phyloP scores from a whole-genome alignment of 2,888 invertebrate species.

The Spialia ferax region DNA sequence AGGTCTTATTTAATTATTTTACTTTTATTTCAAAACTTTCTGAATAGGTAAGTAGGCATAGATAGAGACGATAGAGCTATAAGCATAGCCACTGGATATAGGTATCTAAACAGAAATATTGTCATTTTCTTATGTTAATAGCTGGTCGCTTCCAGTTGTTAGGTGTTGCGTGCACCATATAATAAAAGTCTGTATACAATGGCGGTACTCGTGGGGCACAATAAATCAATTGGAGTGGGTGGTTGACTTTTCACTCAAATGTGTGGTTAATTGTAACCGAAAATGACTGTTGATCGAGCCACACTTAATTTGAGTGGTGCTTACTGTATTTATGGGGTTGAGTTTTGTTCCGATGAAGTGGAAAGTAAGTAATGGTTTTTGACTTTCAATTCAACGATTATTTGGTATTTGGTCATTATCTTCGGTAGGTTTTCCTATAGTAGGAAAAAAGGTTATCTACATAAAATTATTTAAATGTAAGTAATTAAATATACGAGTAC shows the following conservation, averaged over 20 bases:
- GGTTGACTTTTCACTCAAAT: slow-evolving; percentile 87
- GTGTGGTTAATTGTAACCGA: slow-evolving; percentile 87
- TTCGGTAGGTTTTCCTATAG: no score
- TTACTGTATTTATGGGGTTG: slow-evolving; percentile 71
- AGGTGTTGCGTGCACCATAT: slow-evolving; percentile 50
- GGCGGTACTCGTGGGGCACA: slow-evolving; percentile 82
- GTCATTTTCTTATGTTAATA: neutral
- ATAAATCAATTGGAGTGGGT: slow-evolving; percentile 87
- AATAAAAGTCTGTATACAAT: slow-evolving; percentile 77
- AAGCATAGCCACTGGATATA: no score
- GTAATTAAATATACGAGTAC: no score
- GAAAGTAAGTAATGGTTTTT: slow-evolving; percentile 74
- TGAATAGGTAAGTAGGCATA: no score
- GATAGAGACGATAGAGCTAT: no score
- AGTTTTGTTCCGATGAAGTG: slow-evolving; percentile 61
- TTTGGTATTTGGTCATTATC: slow-evolving; percentile 60
- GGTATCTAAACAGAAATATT: no score
- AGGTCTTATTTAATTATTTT: no score
- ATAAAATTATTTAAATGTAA: neutral
- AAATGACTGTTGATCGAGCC: slow-evolving; percentile 87
- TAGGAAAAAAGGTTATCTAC: no score
- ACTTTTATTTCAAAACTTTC: no score
- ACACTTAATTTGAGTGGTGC: slow-evolving; percentile 86
- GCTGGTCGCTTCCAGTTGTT: slow-evolving; percentile 53
- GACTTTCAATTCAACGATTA: slow-evolving; percentile 74